A percentile compares a stretch with the other conserved stretches of the same genome.
These are phyloP conservation scores for Oligia strigilis DNA, from an alignment of 2,888 invertebrate genomes.

Conservation along the genomic window DNA sequence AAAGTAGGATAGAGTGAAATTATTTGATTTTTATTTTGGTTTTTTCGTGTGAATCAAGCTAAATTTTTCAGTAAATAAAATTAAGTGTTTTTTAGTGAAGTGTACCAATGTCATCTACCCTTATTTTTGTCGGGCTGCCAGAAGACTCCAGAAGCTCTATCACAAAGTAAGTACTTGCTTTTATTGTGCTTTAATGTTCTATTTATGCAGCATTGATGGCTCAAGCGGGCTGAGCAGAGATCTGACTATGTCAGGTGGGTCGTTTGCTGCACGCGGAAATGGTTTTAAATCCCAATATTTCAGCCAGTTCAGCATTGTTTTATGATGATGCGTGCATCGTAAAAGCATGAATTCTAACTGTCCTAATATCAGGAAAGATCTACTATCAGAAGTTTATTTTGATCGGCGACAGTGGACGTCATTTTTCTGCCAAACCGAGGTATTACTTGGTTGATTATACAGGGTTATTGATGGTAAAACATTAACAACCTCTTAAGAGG, in stretches of 20 bases:
- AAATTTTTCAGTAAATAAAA: slow-evolving; percentile 71
- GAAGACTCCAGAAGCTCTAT: slow-evolving; percentile 92
- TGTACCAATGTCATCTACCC: slow-evolving; percentile 91
- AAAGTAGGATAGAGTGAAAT: slow-evolving; percentile 57
- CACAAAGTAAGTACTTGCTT: slow-evolving; percentile 81
- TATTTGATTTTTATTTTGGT: slow-evolving; percentile 51
- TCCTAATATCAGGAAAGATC: background rate
- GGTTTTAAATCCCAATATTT: background rate
- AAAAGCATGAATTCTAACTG: background rate
- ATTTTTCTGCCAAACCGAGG: background rate
- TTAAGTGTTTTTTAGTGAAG: slow-evolving; percentile 67
- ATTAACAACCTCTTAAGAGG: too few relatives aligned
- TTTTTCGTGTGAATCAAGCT: slow-evolving; percentile 56
- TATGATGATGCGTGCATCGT: background rate
- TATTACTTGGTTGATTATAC: background rate
- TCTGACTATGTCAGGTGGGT: background rate
- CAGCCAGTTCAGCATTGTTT: background rate
- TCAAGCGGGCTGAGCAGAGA: background rate
- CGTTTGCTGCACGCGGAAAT: background rate
- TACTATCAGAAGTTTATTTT: background rate
- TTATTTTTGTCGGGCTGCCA: slow-evolving; percentile 90
- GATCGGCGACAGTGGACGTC: background rate
- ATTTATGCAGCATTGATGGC: background rate
- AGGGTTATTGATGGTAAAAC: too few relatives aligned
- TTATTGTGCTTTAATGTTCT: background rate